phyloP scores from a whole-genome alignment of 1,140 invertebrate genomes.

The Nephotettix cincticeps region DNA sequence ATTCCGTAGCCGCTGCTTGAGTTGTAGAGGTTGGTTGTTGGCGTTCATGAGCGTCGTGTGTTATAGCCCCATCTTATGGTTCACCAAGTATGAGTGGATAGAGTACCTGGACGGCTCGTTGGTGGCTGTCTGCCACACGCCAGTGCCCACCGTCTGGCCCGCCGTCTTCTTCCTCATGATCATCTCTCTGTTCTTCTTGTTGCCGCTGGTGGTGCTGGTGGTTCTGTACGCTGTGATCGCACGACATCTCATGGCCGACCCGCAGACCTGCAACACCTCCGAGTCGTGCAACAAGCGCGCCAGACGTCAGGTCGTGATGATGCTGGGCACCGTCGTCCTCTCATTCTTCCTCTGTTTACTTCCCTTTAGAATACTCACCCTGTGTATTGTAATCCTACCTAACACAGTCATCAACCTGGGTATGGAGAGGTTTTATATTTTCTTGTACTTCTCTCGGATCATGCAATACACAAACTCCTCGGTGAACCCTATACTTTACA shows the following conservation, averaged over 20 bases:
- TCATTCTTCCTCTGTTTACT: conserved; percentile 85
- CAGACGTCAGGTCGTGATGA: conserved; percentile 70
- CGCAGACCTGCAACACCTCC: conserved; percentile 58
- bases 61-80: conserved; percentile 62
- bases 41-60: too few species aligned
- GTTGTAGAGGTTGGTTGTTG: too few species aligned
- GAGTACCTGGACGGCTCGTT: conserved; percentile 52
- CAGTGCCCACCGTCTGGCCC: conserved; percentile 64
- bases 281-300: conserved; percentile 55
- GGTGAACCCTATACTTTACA: conserved; percentile 80
- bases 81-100: conserved; percentile 59
- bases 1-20: too few species aligned
- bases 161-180: conserved; percentile 70
- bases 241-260: conserved; percentile 65
- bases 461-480: conserved; percentile 85
- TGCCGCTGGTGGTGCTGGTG: conserved; percentile 73
- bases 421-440: conserved; percentile 71
- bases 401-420: conserved; percentile 60
- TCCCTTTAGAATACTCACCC: conserved; percentile 78
- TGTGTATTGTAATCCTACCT: conserved; percentile 72
- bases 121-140: conserved; percentile 60
- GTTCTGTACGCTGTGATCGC: conserved; percentile 76
- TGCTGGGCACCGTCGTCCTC: conserved; percentile 80
- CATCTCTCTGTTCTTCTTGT: conserved; percentile 71
- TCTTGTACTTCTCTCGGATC: conserved; percentile 80